Base-by-base conservation (phyloP, 1,140 invertebrate genomes). In the Schlechtendalia chinensis region DNA sequence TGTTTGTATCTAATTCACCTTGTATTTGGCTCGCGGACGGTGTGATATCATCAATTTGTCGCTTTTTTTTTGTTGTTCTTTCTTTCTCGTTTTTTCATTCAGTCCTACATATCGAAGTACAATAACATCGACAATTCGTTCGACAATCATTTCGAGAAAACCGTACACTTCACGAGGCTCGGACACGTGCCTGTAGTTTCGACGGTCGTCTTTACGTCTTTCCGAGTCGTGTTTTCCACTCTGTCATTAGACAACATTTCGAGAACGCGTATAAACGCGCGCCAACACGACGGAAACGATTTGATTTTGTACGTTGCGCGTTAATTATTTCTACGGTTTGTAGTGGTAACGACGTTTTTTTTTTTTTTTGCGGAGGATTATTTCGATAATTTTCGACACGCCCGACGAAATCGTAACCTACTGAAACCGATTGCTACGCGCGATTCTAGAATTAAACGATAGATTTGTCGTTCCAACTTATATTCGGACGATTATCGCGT, bases 71-170 rank as follows among this genome's bases (percentile, higher is more conserved):
- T 29, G 27, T 29, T 59, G 58, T 24, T 61, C n/a, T n/a, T n/a
- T n/a, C n/a, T n/a, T n/a, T n/a, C n/a, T n/a, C n/a, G n/a, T n/a
- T n/a, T n/a, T 39, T 39, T 8, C 32, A 3, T 39, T 39, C 12
- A 50, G 12, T 50, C 47, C 47, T 50, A 50, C 5, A 50, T 50
- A 50, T 50, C 32, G 32, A 50, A 54, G 53, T 54, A 17, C 16
- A 54, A 54, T 54, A 54, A 54, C 14, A 19, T 65, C n/a, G 63
- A 11, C 19, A n/a, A 65, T 65, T 65, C 63, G 63, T 39, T 65
- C 63, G 19, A 39, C 32, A 14, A 65, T 65, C 39, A 45, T 14
- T 16, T 11, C 32, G 19, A n/a, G n/a, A 32, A 65, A 32, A n/a
- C 32, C 8, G 8, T 32, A 8, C 32, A 32, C 32, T 2, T 39